Percentiles rank a stretch among this genome's conserved stretches.
These are phyloP conservation scores for Tinea semifulvella DNA, from an alignment of 2,888 invertebrate genomes.

Conservation along the genomic window DNA sequence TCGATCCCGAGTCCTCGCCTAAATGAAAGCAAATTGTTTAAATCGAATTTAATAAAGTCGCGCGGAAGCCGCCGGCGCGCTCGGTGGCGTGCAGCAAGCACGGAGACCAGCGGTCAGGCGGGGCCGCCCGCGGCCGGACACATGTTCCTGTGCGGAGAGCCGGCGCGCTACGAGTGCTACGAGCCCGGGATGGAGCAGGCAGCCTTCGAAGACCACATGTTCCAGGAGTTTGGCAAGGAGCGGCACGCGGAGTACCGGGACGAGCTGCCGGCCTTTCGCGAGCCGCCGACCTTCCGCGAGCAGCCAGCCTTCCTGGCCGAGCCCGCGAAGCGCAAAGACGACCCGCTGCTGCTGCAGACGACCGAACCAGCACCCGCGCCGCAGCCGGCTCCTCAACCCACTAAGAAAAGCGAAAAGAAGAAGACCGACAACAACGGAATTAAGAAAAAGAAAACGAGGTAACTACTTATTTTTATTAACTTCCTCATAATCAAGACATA, in stretches of 20 bases:
- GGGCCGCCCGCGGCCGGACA: conserved; percentile 57
- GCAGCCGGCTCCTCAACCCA: conserved; percentile 53
- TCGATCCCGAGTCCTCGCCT: conserved; percentile 52
- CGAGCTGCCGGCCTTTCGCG: conserved; percentile 40
- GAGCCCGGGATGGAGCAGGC: conserved; percentile 70
- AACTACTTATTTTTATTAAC: no score
- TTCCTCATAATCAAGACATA: no score
- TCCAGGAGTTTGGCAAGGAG: conserved; percentile 76
- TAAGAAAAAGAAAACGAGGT: conserved; percentile 94
- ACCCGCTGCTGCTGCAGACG: conserved; percentile 46
- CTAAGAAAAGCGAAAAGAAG: conserved; percentile 80
- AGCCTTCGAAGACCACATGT: conserved; percentile 81
- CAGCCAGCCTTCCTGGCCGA: no score
- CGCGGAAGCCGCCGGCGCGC: conserved; percentile 17
- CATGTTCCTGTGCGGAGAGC: conserved; percentile 60
- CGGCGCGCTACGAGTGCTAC: conserved; percentile 47
- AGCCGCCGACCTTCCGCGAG: conserved; percentile 26
- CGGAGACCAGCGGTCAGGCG: conserved; percentile 60
- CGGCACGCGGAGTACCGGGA: conserved; percentile 60
- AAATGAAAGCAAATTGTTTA: conserved; percentile 63
- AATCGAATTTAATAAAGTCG: conserved; percentile 31
- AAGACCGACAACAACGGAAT: conserved; percentile 86
- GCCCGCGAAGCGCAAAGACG: conserved; percentile 53
- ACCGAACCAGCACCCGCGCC: conserved; percentile 39
- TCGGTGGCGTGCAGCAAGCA: conserved; percentile 31